Conservation (phyloP, 2,797 vertebrate species). For the Oreortyx pictus region DNA sequence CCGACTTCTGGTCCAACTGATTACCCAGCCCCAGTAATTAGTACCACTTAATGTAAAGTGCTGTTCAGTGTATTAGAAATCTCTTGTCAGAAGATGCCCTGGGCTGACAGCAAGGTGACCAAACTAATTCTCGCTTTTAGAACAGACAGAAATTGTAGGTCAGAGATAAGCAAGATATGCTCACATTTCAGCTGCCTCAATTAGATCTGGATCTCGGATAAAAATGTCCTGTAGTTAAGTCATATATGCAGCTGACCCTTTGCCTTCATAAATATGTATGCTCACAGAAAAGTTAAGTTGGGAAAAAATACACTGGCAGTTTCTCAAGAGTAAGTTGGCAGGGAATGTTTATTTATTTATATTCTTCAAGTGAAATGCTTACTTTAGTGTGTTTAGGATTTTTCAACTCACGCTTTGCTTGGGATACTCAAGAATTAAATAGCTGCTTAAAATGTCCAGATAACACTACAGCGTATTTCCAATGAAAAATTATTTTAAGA, state of each 20-base stretch:
- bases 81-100: constrained; percentile 72
- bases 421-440: not conserved
- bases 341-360: not conserved
- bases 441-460: not conserved
- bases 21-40: constrained; percentile 63
- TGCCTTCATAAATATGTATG: constrained; percentile 65
- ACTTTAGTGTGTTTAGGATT: not conserved
- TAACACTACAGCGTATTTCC: not conserved
- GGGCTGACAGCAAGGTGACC: constrained; percentile 73
- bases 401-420: not conserved
- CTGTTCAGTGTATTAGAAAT: constrained; percentile 65
- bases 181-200: constrained; percentile 60
- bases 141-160: constrained; percentile 70
- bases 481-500: not conserved
- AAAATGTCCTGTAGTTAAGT: constrained; percentile 65
- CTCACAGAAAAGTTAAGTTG: constrained; percentile 28
- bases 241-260: constrained; percentile 59
- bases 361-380: not conserved
- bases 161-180: constrained; percentile 51
- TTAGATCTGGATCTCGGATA: constrained; percentile 59
- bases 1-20: constrained; percentile 57
- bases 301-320: not conserved
- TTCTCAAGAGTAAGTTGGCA: not conserved
- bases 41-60: constrained; percentile 71
- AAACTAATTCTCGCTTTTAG: constrained; percentile 63